Evolutionary conservation across 2,797 vertebrate species (phyloP), one percentile per base, ranked within the genome.

Genomic region (Melanotaenia parkinsoni): DNA sequence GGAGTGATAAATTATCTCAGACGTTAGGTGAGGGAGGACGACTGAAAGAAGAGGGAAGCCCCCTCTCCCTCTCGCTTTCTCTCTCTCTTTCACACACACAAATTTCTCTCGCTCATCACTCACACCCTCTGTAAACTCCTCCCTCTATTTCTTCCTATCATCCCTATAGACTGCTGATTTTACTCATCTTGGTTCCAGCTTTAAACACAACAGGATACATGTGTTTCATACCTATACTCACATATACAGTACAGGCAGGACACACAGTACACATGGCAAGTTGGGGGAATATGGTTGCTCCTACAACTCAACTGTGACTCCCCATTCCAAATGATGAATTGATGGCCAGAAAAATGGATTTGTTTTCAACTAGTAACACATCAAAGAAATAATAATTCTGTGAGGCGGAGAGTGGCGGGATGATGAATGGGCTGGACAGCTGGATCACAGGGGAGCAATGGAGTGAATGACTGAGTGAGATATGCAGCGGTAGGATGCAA

Each of bases 1-100:
- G 94, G 92, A 96, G 96, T 95, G 95, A 97, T 97, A 96, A 97
- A 97, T 97, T 96, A 97, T 95, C 94, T 91, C 93, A 91, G 93
- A 93, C 93, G 89, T 91, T 92, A 90, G 92, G 91, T 93, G 91
- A 93, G 91, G 92, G 90, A 93, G 92, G 90, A 92, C 86, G 91
- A 92, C 87, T 83, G 85, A 74, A 82, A 88, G 86, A 92, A 84
- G 81, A 91, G 82, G 77, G 85, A 87, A 87, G 77, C 88, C 83
- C 81, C 80, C 88, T 86, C 82, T 86, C 77, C 77, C 72, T 81
- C 81, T 78, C 28, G 28, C 85, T 80, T 79, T 74, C 80, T 65
- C 81, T 79, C 76, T 65, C 68, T 37, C 76, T 51, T 72, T 60
- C 67, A 33, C 47, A 18, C 62, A 35, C 57, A 7, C 24, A 56